Evolutionary conservation across 2,797 vertebrate species (phyloP), one percentile per base, ranked within the genome.

Genomic region (Synanceia verrucosa): DNA sequence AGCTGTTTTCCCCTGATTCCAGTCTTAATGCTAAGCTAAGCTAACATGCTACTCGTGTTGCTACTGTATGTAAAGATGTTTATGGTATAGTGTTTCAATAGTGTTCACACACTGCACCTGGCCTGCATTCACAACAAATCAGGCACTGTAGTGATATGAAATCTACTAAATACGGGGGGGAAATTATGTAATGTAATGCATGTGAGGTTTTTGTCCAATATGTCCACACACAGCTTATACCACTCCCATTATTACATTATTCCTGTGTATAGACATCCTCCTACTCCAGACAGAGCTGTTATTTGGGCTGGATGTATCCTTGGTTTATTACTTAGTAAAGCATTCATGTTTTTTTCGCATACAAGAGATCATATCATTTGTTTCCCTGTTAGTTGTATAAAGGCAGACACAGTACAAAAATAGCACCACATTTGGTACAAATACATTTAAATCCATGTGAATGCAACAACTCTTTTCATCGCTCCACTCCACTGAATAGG

Each of bases 221-320:
- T 53, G 29, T 53, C 19, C n/a, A n/a, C n/a, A n/a, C n/a, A n/a
- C n/a, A n/a, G n/a, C n/a, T n/a, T n/a, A n/a, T n/a, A n/a, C n/a
- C n/a, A n/a, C 47, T 50, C 44, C 44, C 29, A 39, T 63, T 5
- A 26, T 63, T 24, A 12, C 29, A 50, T 50, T 23, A 47, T 36
- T 21, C 12, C 18, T 63, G 50, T 37, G 16, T 12, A 11, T 18
- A 73, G 63, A 2, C 37, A 36, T 41, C 57, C 29, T 70, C 51
- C 5, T 23, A 46, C 34, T 66, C 46, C 63, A 61, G 66, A 36
- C 34, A 66, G 73, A 68, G 55, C 59, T 26, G 41, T 5, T 24
- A 43, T 26, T 37, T 33, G 26, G 33, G 37, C 10, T 52, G 13
- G 43, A 39, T 57, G 1, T 24, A 19, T 62, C 23, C 73, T 18